Evolutionary conservation across 2,888 invertebrate species (phyloP).

Genomic region (Trichogramma dendrolimi): DNA sequence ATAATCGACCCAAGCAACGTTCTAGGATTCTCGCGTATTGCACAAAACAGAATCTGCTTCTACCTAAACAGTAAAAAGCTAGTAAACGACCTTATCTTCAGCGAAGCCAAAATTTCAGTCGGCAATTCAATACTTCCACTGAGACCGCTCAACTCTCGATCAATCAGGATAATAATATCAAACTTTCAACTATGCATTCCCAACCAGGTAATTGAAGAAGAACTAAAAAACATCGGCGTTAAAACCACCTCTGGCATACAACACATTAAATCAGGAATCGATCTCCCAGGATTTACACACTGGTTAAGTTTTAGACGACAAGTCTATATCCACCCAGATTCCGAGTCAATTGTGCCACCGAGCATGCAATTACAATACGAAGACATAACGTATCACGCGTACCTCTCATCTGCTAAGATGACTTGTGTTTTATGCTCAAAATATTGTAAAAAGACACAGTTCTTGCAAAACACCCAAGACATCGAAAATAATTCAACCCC

Average conservation of each 20-base stretch:
- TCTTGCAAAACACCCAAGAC: too few relatives aligned
- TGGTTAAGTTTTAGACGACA: conserved; percentile 8
- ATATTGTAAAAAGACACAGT: too few relatives aligned
- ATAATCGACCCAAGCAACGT: not conserved
- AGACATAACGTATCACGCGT: not conserved
- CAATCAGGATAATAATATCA: not conserved
- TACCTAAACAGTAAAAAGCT: not conserved
- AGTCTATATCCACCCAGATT: not conserved
- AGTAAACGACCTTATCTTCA: not conserved
- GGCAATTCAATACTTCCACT: not conserved
- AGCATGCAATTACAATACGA: not conserved
- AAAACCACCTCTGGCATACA: not conserved
- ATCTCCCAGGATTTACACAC: not conserved
- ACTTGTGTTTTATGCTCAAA: too few relatives aligned
- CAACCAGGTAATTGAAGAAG: not conserved
- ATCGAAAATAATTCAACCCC: too few relatives aligned
- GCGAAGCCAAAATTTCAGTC: not conserved
- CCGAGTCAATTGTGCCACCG: not conserved
- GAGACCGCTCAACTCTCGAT: conserved; percentile 2
- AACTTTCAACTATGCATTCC: conserved; percentile 1
- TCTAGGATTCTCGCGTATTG: not conserved
- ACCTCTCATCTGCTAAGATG: not conserved
- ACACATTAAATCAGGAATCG: not conserved
- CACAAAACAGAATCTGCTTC: not conserved
- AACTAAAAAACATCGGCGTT: not conserved